Evolutionary conservation across 2,888 invertebrate species (phyloP), one percentile per base, ranked within the genome.

Genomic region (Alentia gelatinosa): DNA sequence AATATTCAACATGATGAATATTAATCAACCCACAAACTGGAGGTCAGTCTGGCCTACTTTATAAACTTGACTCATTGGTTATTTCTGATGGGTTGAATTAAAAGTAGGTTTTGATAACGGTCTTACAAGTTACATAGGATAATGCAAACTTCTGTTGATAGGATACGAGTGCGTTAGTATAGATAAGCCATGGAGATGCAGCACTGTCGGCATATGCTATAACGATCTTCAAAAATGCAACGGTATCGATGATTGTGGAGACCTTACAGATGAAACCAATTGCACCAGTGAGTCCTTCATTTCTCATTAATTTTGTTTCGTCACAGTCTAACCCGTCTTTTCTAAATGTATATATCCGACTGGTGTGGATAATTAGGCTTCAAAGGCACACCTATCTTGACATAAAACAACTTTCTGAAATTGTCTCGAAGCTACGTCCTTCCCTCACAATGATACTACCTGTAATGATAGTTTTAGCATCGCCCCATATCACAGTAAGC

Each of bases 241-340:
- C 26, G 79, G 83, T 15, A 23, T 79, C 1, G 35, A 75, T 26
- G 90, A 90, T 15, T 90, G 90, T 90, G 47, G 42, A 0, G 75
- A 79, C 63, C 33, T 47, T 5, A 47, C 40, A 1, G 90, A 90
- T 90, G 90, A 90, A 39, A 23, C 79, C 79, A 90, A 90, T 63
- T 90, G 90, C 40, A 90, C 90, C 42, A 63, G 90, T 90, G 83
- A 40, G 90, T 30, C 39, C 0, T 35, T 37, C 23, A 19, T 26
- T 37, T 19, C 23, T 26, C 4, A 74, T 12, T n/a, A 63, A 23
- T n/a, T 63, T n/a, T 42, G 47, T 42, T 7, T 42, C 15, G 15
- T 63, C 33, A 12, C 3, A 68, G 3, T 68, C 12, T 30, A 30
- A 19, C 68, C 5, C 15, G 4, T 1, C 3, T n/a, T 63, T n/a